Base-by-base conservation (phyloP, 2,888 invertebrate genomes). In the Stenurella melanura region DNA sequence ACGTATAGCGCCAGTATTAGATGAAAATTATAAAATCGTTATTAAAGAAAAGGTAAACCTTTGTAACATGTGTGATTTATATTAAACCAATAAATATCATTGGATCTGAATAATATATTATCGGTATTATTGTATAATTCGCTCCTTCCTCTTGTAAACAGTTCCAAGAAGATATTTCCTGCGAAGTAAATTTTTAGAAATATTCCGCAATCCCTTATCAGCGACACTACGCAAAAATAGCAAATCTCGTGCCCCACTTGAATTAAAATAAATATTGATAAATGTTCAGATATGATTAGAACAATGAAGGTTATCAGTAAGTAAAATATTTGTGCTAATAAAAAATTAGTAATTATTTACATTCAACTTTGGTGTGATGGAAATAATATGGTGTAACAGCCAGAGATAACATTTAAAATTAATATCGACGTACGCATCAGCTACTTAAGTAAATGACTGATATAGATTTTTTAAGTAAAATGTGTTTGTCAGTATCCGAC, bases 181-280 rank as follows among this genome's bases (percentile, higher is more conserved):
- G 15, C 42, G 15, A 64, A 17, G 9, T 17, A 42, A 4, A 38
- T 18, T 64, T n/a, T 42, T 38, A 11, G 19, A 42, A 64, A 64
- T 26, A 18, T 64, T 64, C 64, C 64, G 15, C 64, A n/a, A 34
- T 30, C 26, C 42, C 7, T 67, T 67, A 67, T 67, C 67, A 21
- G 15, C 15, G 18, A 50, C 3, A 18, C 21, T 38, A 54, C 67
- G 67, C 54, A 67, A 67, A 54, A 67, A 67, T 54, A 26, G 42
- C 21, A 67, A 67, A 54, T 67, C 50, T 67, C 67, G 19, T 67
- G 67, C 18, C 54, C 67, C 67, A 67, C 15, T 67, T 67, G 1
- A 67, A 21, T 67, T 67, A 67, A 67, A 67, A 67, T 54, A 67
- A 50, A 67, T 26, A 67, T 67, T 67, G 67, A 67, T 67, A 67